Evolutionary conservation across 2,797 vertebrate species (phyloP).

Genomic region (Melanotaenia maccullochi): DNA sequence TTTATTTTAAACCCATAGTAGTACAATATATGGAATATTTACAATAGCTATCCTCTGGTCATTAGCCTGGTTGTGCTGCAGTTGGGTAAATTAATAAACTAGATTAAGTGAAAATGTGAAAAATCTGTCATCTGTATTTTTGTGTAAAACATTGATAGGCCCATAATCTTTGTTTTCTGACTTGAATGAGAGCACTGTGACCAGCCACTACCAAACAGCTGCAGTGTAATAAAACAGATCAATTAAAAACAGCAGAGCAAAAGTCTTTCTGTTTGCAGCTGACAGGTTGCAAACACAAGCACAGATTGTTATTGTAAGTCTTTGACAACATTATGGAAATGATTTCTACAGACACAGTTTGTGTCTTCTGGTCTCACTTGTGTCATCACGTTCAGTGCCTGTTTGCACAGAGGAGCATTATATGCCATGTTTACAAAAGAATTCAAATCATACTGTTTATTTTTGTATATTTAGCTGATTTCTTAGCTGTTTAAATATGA

Average conservation of each 20-base stretch:
- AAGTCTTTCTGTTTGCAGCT: background rate
- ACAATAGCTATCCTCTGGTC: background rate
- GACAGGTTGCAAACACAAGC: background rate
- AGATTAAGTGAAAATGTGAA: background rate
- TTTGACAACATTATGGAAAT: background rate
- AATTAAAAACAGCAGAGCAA: background rate
- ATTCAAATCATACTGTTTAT: background rate
- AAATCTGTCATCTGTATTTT: background rate
- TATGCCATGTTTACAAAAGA: background rate
- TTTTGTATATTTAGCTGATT: too few relatives aligned
- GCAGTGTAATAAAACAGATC: background rate
- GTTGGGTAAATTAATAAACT: background rate
- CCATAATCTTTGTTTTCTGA: background rate
- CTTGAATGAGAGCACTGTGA: background rate
- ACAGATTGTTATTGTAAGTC: constrained; percentile 1
- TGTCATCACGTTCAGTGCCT: background rate
- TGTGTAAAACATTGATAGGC: background rate
- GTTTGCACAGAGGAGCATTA: background rate
- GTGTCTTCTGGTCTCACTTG: background rate
- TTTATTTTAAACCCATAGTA: too few relatives aligned
- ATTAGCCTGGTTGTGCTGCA: background rate
- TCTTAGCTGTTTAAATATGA: too few relatives aligned
- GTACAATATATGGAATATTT: background rate
- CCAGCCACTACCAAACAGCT: background rate
- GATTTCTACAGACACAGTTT: background rate